phyloP scores from a whole-genome alignment of 1,140 invertebrate species.

The Philopotamus ludificatus region DNA sequence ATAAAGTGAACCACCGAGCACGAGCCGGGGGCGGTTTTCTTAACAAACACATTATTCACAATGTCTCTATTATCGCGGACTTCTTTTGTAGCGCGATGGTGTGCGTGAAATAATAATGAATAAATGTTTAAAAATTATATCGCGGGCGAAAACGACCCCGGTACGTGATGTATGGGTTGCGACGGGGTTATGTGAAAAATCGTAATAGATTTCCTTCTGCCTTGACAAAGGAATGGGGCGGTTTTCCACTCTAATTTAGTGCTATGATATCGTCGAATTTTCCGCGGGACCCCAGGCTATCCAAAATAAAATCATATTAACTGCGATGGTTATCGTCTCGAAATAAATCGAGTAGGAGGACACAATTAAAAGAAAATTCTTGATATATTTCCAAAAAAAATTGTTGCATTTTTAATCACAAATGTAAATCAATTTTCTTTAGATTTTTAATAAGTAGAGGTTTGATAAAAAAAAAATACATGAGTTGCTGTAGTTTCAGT shows the following conservation, averaged over 20 bases:
- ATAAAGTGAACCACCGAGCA: conserved; percentile 14
- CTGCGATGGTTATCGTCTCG: too few species aligned
- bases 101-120: conserved; percentile 28
- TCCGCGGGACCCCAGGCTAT: too few species aligned
- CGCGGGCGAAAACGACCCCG: conserved; percentile 3
- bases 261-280: too few species aligned
- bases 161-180: conserved; percentile 1
- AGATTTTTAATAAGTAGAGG: too few species aligned
- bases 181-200: conserved; percentile 14
- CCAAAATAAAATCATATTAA: too few species aligned
- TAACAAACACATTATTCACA: conserved; percentile 32
- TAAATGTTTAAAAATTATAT: conserved; percentile 24
- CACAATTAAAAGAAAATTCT: too few species aligned
- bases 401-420: too few species aligned
- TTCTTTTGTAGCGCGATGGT: conserved; percentile 10
- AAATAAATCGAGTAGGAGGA: too few species aligned
- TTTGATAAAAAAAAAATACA: too few species aligned
- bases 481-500: too few species aligned
- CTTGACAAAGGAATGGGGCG: conserved; percentile 9
- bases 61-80: conserved; percentile 28
- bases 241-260: conserved; percentile 19
- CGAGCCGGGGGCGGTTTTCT: conserved; percentile 17
- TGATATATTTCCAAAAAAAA: too few species aligned
- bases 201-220: conserved; percentile 23
- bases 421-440: too few species aligned